Evolutionary conservation across 2,797 vertebrate genomes (phyloP), one percentile per base, ranked within the genome.

Genomic region (Forpus xanthops): DNA sequence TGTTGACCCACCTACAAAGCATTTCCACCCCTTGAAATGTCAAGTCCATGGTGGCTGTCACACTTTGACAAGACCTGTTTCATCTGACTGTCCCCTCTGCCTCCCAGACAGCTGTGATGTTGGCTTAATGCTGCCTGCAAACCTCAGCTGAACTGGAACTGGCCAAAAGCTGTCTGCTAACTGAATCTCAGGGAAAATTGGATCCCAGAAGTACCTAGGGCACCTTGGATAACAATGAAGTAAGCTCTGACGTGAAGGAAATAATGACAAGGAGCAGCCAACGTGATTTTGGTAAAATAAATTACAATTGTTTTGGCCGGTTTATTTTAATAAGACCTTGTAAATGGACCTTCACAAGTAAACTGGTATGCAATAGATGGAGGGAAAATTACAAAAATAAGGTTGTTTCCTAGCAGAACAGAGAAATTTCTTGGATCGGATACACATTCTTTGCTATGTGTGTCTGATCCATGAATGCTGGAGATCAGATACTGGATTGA

Each of bases 21-120:
- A 5, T 30, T 70, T 39, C 7, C 81, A 52, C 42, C 74, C 81
- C 84, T 18, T 16, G 47, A 76, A 65, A 68, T 16, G 2, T 41
- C 53, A 30, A 24, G 61, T 3, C 4, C 15, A 1, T 0, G 0
- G 76, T 14, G 58, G 18, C 30, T n/a, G 83, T n/a, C 61, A 33
- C 3, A 0, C 31, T 67, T 17, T 15, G 1, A 5, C 83, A 47
- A 27, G 71, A 56, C 18, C 28, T 30, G 60, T 42, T 42, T 56
- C 8, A 6, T 9, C 35, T 13, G 19, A 0, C 2, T 30, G 61
- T 11, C 66, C 67, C 6, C 72, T 5, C 4, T 49, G 52, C 50
- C 70, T 27, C 65, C 68, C 27, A 28, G 31, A 50, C 76, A 74
- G 73, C 80, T 72, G 84, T 44, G 58, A 17, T 56, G 70, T 31